Conservation (phyloP, 1,140 invertebrate species). For the Eupristina koningsbergeri region DNA sequence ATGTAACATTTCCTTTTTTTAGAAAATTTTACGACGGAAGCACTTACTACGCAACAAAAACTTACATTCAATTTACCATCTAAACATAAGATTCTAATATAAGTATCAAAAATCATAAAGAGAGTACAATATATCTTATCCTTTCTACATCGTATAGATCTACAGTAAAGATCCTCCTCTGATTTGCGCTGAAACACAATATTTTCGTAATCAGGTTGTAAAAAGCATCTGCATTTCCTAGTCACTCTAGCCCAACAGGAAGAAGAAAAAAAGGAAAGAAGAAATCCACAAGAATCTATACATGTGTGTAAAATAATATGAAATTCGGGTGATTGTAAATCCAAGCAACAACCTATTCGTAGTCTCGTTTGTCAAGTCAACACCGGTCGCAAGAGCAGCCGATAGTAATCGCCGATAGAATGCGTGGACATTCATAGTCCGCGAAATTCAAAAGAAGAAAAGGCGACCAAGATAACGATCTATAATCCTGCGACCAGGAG, state of each 20-base stretch:
- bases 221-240: neutral
- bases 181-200: neutral
- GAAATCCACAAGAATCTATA: neutral
- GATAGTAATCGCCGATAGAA: neutral
- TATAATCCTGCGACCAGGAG: slow-evolving; percentile 5
- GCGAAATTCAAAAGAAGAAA: slow-evolving; percentile 28
- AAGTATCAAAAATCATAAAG: neutral
- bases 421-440: neutral
- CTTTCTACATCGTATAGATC: neutral
- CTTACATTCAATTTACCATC: neutral
- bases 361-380: slow-evolving; percentile 43
- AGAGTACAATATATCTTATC: neutral
- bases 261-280: slow-evolving; percentile 3
- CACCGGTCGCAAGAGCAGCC: neutral
- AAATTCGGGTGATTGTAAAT: slow-evolving; percentile 27
- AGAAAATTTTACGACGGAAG: no score
- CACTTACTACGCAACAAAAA: neutral
- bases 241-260: neutral
- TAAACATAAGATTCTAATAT: neutral
- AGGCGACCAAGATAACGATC: slow-evolving; percentile 6
- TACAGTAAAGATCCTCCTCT: neutral
- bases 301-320: neutral
- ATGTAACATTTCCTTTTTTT: no score
- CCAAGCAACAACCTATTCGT: slow-evolving; percentile 19
- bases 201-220: neutral